Evolutionary conservation across 2,113 vertebrate species (phyloP).

Genomic region (Lophotis ruficrista): DNA sequence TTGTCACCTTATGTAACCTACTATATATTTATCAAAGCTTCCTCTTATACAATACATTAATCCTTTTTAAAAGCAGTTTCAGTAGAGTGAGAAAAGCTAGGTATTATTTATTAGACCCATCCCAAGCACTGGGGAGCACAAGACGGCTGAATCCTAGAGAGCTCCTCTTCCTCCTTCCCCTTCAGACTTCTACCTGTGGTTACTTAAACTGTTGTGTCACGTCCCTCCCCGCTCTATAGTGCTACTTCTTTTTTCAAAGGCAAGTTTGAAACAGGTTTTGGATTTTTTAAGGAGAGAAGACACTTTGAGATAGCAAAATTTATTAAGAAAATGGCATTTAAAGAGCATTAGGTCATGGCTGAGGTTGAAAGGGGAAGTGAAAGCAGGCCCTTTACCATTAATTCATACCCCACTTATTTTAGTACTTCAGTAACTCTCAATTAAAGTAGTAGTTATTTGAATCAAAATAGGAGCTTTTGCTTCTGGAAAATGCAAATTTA

Average conservation of each 20-base stretch:
- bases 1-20: not conserved
- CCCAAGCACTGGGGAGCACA: not conserved
- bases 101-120: not conserved
- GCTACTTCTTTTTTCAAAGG: not conserved
- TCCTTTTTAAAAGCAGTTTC: not conserved
- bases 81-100: not conserved
- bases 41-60: not conserved
- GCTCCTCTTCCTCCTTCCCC: not conserved
- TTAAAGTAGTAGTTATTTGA: not conserved
- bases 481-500: not conserved
- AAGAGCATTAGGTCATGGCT: not conserved
- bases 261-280: not conserved
- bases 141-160: not conserved
- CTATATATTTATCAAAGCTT: not conserved
- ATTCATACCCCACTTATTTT: not conserved
- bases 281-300: not conserved
- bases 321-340: not conserved
- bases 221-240: not conserved
- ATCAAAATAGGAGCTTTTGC: not conserved
- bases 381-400: not conserved
- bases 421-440: not conserved
- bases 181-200: accelerated
- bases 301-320: not conserved
- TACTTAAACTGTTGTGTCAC: no score
- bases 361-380: not conserved